Percentiles rank a stretch among this genome's conserved stretches.
phyloP scores from a whole-genome alignment of 2,888 invertebrate genomes.

The Apamea sordens region DNA sequence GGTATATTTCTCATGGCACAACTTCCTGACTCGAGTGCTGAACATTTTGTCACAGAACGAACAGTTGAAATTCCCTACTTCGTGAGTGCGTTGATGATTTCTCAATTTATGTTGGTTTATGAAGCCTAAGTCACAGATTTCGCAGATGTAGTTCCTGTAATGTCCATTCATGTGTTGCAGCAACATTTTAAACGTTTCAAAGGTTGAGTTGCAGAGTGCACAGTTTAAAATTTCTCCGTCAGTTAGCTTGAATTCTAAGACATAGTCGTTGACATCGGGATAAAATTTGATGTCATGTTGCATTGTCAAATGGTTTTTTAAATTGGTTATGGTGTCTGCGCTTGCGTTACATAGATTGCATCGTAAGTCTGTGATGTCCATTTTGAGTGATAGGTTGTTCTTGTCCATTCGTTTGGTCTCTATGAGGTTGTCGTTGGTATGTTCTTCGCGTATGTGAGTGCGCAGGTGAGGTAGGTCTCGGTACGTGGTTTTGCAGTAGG shows the following conservation, averaged over 20 bases:
- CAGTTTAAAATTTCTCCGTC: conserved; percentile 79
- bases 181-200: conserved; percentile 85
- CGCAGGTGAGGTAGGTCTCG: conserved; percentile 72
- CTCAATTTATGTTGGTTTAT: conserved; percentile 82
- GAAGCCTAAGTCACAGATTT: conserved; percentile 83
- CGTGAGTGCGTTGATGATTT: conserved; percentile 82
- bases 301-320: conserved; percentile 79
- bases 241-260: conserved; percentile 82
- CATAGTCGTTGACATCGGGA: conserved; percentile 80
- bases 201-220: conserved; percentile 81
- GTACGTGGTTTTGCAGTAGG: conserved; percentile 80
- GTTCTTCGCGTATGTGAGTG: conserved; percentile 72
- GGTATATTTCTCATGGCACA: conserved; percentile 85
- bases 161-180: conserved; percentile 86
- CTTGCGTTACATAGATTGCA: conserved; percentile 77
- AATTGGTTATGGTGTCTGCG: conserved; percentile 70
- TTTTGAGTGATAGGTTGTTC: conserved; percentile 83
- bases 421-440: conserved; percentile 72
- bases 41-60: conserved; percentile 83
- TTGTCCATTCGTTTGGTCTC: conserved; percentile 78
- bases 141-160: conserved; percentile 85
- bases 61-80: conserved; percentile 82
- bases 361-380: conserved; percentile 82
- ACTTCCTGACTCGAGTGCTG: conserved; percentile 77
- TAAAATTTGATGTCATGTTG: conserved; percentile 82